Percentiles rank a stretch among this genome's conserved stretches.
phyloP scores from a whole-genome alignment of 1,140 invertebrate species.

The Teleopsis dalmanni region DNA sequence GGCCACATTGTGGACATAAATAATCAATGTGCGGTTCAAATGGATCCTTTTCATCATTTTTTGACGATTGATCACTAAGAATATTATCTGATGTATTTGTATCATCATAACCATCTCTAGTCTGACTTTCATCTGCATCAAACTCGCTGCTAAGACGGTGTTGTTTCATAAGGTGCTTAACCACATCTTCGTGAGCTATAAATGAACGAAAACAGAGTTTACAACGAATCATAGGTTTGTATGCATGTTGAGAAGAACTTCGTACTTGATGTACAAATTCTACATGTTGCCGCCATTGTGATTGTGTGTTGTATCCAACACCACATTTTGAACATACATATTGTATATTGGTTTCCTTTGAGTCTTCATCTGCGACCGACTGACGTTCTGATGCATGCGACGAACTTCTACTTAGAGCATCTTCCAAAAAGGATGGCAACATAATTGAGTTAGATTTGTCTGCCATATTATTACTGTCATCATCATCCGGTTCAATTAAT shows the following conservation, averaged over 20 bases:
- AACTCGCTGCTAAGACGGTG: constrained; percentile 16
- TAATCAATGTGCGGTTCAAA: constrained; percentile 38
- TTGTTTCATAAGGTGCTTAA: constrained; percentile 25
- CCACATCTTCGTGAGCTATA: constrained; percentile 19
- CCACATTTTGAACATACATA: constrained; percentile 35
- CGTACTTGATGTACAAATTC: constrained; percentile 34
- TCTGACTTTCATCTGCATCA: constrained; percentile 17
- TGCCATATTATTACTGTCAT: constrained; percentile 12
- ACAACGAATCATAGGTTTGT: constrained; percentile 33
- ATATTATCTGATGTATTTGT: not conserved
- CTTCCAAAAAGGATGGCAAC: constrained; percentile 2
- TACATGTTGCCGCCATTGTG: constrained; percentile 35
- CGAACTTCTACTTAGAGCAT: constrained; percentile 14
- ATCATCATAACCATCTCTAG: constrained; percentile 10
- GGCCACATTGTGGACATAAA: constrained; percentile 34
- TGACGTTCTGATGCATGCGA: constrained; percentile 1
- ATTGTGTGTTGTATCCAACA: constrained; percentile 27
- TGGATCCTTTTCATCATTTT: constrained; percentile 16
- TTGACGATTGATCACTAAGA: not conserved
- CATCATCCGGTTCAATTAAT: constrained; percentile 10
- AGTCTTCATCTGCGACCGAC: constrained; percentile 11
- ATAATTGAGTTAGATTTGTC: not conserved
- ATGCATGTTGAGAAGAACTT: constrained; percentile 32
- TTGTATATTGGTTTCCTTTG: constrained; percentile 34
- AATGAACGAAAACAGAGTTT: constrained; percentile 34